These are phyloP conservation scores for Grus americana DNA, from an alignment of 2,113 vertebrate genomes.

Conservation along the genomic window DNA sequence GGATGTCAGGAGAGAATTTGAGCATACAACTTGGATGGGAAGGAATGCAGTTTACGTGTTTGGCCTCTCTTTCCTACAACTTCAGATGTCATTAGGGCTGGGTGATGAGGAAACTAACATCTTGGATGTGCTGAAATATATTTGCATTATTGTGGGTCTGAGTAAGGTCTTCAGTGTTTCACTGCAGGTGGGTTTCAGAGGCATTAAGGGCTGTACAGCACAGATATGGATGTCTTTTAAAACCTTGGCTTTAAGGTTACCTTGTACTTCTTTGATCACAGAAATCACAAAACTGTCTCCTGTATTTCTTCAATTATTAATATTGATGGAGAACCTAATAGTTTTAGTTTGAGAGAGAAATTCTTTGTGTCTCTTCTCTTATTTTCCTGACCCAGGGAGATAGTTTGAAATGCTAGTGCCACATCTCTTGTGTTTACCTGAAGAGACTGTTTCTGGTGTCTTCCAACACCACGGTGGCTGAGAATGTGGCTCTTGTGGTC, in stretches of 20 bases:
- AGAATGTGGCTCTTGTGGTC: not conserved
- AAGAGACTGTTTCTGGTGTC: not conserved
- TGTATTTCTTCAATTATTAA: not conserved
- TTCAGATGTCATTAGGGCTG: not conserved
- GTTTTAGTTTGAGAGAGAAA: not conserved
- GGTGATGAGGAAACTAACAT: no score
- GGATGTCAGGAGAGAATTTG: not conserved
- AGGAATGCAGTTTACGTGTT: not conserved
- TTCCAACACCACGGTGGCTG: not conserved
- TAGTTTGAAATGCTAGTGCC: not conserved
- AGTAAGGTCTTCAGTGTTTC: no score
- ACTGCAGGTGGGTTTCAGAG: not conserved
- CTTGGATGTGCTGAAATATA: not conserved
- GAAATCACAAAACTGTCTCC: not conserved
- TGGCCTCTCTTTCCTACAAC: fast-evolving
- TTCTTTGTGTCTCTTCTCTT: not conserved
- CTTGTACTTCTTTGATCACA: not conserved
- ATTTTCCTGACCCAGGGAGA: not conserved
- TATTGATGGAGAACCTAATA: not conserved
- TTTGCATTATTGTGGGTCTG: not conserved
- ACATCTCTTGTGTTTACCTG: not conserved
- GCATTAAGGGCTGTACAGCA: not conserved
- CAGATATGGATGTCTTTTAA: not conserved
- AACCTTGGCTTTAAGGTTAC: not conserved
- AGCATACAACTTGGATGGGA: fast-evolving